Evolutionary conservation across 1,140 invertebrate species (phyloP).

Genomic region (Pachyrhynchus sulphureomaculatus): DNA sequence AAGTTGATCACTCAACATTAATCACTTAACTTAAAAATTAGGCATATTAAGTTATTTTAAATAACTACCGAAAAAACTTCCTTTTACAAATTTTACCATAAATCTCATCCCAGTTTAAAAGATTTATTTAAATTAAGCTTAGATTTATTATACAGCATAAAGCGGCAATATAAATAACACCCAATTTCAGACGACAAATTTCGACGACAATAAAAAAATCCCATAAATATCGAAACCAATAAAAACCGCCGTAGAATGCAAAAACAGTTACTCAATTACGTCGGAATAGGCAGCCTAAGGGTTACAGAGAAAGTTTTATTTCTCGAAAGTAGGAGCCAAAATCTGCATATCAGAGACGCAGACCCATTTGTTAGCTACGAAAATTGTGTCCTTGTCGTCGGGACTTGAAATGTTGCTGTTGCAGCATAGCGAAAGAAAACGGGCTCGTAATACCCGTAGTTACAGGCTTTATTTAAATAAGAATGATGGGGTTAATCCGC

Average conservation of each 20-base stretch:
- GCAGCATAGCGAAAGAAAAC: neutral
- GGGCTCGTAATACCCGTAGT: neutral
- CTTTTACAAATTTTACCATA: no score
- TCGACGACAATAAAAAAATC: neutral
- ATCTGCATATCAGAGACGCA: slow-evolving; percentile 18
- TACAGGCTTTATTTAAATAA: no score
- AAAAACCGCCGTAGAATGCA: slow-evolving; percentile 9
- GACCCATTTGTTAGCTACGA: slow-evolving; percentile 10
- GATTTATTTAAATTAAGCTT: no score
- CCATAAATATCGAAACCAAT: slow-evolving; percentile 11
- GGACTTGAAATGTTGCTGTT: neutral
- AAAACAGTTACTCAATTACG: slow-evolving; percentile 14
- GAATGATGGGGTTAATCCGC: no score
- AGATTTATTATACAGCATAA: no score
- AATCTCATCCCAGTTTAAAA: no score
- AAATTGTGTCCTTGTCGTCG: slow-evolving; percentile 16
- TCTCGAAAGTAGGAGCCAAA: slow-evolving; percentile 1
- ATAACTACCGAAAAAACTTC: no score
- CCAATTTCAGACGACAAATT: no score
- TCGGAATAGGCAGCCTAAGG: slow-evolving; percentile 1
- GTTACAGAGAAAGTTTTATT: slow-evolving; percentile 8
- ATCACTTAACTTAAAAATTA: no score
- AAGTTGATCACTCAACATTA: no score
- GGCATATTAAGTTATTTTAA: no score
- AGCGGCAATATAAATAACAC: no score